These are phyloP conservation scores for Oceanodroma tethys DNA, from an alignment of 2,113 vertebrate genomes.

Conservation along the genomic window DNA sequence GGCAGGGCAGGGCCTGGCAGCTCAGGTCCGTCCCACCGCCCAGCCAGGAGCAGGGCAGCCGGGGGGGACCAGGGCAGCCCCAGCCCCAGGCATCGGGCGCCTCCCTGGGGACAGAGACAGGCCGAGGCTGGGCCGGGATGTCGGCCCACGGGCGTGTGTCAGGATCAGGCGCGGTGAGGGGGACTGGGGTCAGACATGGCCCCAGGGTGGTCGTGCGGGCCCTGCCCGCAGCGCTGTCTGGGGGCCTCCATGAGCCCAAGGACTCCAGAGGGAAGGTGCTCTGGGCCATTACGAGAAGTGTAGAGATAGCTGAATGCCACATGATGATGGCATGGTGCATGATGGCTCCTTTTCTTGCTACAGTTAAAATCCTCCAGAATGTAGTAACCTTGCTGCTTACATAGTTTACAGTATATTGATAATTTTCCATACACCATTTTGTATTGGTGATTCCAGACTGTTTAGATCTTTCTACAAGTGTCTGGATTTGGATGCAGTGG, in stretches of 20 bases:
- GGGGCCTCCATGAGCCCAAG: background rate
- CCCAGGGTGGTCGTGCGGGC: background rate
- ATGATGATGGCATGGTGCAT: background rate
- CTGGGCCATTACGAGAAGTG: background rate
- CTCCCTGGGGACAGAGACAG: background rate
- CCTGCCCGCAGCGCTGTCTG: fast-evolving
- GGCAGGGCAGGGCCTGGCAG: background rate
- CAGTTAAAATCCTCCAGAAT: background rate
- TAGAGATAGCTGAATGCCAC: background rate
- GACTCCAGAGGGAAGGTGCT: background rate
- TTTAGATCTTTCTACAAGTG: fast-evolving
- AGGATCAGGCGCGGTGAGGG: fast-evolving
- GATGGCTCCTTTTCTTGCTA: background rate
- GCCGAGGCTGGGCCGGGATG: background rate
- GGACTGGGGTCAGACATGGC: background rate
- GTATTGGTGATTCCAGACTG: background rate
- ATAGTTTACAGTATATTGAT: background rate
- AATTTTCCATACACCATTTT: background rate
- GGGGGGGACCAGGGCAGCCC: background rate
- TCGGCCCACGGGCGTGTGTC: fast-evolving
- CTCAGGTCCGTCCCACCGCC: background rate
- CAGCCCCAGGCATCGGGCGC: fast-evolving
- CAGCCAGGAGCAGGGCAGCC: background rate
- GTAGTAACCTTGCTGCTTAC: background rate
- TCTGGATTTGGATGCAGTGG: background rate